Evolutionary conservation across 2,888 invertebrate genomes (phyloP).

Genomic region (Agonopterix arenella): DNA sequence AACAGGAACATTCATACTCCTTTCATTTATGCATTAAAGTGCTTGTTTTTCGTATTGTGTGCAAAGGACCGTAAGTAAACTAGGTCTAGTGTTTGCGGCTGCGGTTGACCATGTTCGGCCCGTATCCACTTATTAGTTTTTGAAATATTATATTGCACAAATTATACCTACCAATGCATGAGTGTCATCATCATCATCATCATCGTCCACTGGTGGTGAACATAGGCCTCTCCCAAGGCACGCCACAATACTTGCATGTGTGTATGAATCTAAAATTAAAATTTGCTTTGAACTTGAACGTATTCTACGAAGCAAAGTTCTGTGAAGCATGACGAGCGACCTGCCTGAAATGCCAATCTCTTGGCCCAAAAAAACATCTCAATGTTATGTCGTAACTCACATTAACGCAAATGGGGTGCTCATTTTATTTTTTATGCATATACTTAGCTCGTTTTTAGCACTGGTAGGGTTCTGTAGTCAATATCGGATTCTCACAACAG

Average conservation of each 20-base stretch:
- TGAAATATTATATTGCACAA: neutral
- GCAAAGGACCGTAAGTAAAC: no score
- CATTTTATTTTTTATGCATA: no score
- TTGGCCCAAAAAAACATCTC: constrained; percentile 63
- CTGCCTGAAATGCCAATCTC: constrained; percentile 60
- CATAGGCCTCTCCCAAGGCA: no score
- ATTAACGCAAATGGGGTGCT: constrained; percentile 31
- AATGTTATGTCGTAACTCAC: constrained; percentile 42
- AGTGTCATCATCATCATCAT: neutral
- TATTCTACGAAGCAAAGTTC: constrained; percentile 30
- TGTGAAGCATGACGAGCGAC: constrained; percentile 47
- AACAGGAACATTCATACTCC: no score
- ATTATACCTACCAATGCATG: neutral
- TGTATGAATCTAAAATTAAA: neutral
- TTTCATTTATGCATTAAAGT: no score
- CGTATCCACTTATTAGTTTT: neutral
- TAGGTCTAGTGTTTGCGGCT: no score
- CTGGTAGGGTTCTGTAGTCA: no score
- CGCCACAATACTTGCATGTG: neutral
- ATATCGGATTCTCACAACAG: no score
- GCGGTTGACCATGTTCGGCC: no score
- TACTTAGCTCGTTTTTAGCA: no score
- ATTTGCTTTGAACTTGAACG: constrained; percentile 42
- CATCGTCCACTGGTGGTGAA: no score
- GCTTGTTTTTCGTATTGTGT: no score